Percentiles rank a stretch among this genome's conserved stretches.
Conservation (phyloP, 1,140 invertebrate genomes). For the Ceratosolen solmsi region DNA sequence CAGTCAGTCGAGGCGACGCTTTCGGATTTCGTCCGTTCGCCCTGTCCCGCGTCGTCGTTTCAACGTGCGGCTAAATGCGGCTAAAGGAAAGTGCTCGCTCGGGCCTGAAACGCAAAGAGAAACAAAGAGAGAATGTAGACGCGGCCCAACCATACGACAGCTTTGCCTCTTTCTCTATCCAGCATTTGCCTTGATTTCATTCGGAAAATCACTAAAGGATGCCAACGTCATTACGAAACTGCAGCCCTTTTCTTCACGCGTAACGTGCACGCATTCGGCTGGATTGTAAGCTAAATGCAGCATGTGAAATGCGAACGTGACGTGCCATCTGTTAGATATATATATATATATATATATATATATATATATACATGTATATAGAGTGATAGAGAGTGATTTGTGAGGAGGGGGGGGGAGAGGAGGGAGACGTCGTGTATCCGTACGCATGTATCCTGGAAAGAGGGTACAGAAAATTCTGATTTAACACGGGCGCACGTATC, state of each 20-base stretch:
- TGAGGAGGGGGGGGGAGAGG: not conserved
- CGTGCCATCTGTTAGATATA: too few relatives aligned
- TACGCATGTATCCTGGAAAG: too few relatives aligned
- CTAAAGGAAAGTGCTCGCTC: not conserved
- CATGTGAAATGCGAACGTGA: too few relatives aligned
- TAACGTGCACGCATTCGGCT: too few relatives aligned
- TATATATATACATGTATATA: too few relatives aligned
- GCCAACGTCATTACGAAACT: slow-evolving; percentile 32
- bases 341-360: too few relatives aligned
- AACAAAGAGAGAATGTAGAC: not conserved
- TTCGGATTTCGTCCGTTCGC: slow-evolving; percentile 4
- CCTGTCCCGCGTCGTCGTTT: not conserved
- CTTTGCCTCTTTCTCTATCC: not conserved
- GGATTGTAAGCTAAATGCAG: too few relatives aligned
- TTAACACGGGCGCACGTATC: too few relatives aligned
- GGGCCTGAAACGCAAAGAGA: not conserved
- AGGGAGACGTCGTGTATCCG: too few relatives aligned
- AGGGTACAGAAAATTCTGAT: not conserved
- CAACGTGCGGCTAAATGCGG: slow-evolving; percentile 53
- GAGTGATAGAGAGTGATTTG: too few relatives aligned
- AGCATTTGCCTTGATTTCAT: slow-evolving; percentile 29
- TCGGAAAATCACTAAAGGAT: not conserved
- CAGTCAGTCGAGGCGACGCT: not conserved
- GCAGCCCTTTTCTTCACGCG: not conserved
- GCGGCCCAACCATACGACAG: slow-evolving; percentile 15